These are phyloP conservation scores for Drosophila infuscata DNA, from an alignment of 2,888 invertebrate genomes.

Conservation along the genomic window DNA sequence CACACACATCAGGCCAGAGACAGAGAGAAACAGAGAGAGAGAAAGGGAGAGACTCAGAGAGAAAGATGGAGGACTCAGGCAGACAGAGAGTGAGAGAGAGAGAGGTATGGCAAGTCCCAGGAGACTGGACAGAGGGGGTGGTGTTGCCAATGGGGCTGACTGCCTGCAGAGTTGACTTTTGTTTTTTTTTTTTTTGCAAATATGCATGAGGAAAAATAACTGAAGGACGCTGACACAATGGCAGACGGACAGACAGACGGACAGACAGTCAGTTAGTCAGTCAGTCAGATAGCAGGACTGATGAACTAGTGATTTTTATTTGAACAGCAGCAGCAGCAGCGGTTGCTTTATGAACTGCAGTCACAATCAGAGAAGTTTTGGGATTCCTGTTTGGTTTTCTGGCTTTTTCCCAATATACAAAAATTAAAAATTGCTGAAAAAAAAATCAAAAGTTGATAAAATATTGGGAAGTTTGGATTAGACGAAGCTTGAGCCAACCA, in stretches of 20 bases:
- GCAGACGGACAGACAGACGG: conserved; percentile 7
- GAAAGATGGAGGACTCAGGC: not conserved
- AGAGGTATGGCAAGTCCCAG: conserved; percentile 25
- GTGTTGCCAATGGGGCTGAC: conserved; percentile 21
- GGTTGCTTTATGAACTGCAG: conserved; percentile 31
- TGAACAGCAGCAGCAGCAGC: conserved; percentile 32
- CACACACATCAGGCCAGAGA: conserved; percentile 41
- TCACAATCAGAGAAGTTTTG: conserved; percentile 12
- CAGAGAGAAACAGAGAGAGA: conserved; percentile 5
- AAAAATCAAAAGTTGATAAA: not conserved
- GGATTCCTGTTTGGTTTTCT: conserved; percentile 25
- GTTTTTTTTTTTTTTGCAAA: conserved; percentile 38
- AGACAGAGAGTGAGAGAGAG: conserved; percentile 7
- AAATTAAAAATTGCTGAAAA: conserved; percentile 25
- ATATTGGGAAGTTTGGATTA: conserved; percentile 14
- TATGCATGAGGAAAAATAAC: conserved; percentile 66
- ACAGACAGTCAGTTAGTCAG: conserved; percentile 10
- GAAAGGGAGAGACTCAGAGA: not conserved
- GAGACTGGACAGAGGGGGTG: conserved; percentile 34
- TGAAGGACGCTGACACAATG: conserved; percentile 62
- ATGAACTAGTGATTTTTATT: conserved; percentile 59
- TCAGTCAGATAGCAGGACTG: conserved; percentile 14
- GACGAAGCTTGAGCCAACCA: conserved; percentile 6
- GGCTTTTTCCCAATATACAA: not conserved
- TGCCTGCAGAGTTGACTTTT: conserved; percentile 34